Base-by-base conservation (phyloP, 1,140 invertebrate genomes). In the Pissodes strobi region DNA sequence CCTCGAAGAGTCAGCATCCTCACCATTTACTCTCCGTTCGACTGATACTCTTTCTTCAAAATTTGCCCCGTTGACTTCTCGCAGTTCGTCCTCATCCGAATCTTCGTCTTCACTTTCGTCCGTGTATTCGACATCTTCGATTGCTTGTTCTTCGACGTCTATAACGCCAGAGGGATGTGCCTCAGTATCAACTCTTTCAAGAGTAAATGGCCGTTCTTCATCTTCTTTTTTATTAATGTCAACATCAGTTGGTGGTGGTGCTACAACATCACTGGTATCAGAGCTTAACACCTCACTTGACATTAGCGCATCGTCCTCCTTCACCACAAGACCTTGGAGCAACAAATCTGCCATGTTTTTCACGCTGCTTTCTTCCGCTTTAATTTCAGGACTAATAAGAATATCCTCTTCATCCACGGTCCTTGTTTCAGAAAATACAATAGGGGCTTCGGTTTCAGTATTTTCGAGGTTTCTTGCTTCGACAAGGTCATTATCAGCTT, bases 101-200 rank as follows among this genome's bases (percentile, higher is more conserved):
- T 56, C 52, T 39, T 57, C 51, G 8, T 66, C 49, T 27, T 74
- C 71, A 45, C 58, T 63, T 25, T 74, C 71, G 12, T 71, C 63
- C 9, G 74, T 70, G 34, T 76, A 67, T 37, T 71, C 56, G 17
- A 68, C 68, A 34, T 69, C 65, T 34, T 73, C 62, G 8, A 70
- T 64, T 39, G 64, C 67, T 46, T 72, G 58, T 18, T 73, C 65
- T 18, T 15, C 25, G 38, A 23, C 45, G 2, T 39, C 46, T n/a
- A n/a, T n/a, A n/a, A n/a, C n/a, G n/a, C n/a, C n/a, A n/a, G n/a
- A n/a, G n/a, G n/a, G n/a, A n/a, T n/a, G n/a, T n/a, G n/a, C n/a
- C n/a, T n/a, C n/a, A n/a, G n/a, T n/a, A n/a, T n/a, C n/a, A n/a
- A n/a, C n/a, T n/a, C n/a, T n/a, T n/a, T n/a, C n/a, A n/a, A n/a